Conservation (phyloP, 2,797 vertebrate species). For the Taeniopygia guttata region DNA sequence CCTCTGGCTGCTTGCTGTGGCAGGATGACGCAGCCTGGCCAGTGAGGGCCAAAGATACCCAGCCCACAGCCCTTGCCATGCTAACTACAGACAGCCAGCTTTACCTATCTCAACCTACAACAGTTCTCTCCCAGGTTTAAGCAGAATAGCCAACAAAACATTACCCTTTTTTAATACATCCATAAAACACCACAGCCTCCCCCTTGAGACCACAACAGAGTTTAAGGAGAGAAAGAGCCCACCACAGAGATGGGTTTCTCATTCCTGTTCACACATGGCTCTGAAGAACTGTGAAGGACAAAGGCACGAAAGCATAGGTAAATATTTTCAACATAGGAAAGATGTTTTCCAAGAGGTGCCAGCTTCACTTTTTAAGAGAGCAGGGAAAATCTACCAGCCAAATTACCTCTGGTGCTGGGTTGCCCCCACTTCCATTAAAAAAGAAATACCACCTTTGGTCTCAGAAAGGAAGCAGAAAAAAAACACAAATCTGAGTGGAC, state of each 20-base stretch:
- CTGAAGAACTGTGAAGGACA: background rate
- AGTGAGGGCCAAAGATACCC: background rate
- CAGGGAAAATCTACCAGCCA: background rate
- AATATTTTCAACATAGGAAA: background rate
- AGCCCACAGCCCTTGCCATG: background rate
- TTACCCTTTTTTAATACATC: background rate
- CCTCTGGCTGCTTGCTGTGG: background rate
- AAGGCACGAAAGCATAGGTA: background rate
- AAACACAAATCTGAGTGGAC: background rate
- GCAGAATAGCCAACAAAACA: background rate
- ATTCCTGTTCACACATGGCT: background rate
- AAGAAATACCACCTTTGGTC: background rate
- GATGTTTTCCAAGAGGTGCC: background rate
- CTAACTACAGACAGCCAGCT: background rate
- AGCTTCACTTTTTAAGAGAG: background rate
- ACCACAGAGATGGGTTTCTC: background rate
- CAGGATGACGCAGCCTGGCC: background rate
- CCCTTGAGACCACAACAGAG: background rate
- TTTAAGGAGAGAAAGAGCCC: background rate
- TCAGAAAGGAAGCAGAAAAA: background rate
- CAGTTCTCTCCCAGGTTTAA: background rate
- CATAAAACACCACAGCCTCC: background rate
- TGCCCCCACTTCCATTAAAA: background rate
- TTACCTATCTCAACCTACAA: background rate
- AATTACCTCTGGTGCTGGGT: background rate